Conservation (phyloP, 2,888 invertebrate species). For the Drosophila anomelani region DNA sequence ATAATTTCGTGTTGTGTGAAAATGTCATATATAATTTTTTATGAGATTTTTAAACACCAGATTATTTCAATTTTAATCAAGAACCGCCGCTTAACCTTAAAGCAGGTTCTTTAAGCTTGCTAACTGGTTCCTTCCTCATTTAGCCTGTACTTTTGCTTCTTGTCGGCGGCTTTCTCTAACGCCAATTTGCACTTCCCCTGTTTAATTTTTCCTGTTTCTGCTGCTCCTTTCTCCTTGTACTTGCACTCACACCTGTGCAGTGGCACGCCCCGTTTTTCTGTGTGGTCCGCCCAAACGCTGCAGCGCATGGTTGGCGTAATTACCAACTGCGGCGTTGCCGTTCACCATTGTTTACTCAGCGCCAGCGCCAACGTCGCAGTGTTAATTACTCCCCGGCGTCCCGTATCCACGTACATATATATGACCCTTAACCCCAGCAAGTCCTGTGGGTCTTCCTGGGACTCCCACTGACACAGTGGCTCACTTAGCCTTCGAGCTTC, state of each 20-base stretch:
- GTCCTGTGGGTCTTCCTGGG: constrained; percentile 12
- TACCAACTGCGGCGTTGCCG: constrained; percentile 66
- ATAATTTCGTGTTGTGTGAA: neutral
- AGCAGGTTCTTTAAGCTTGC: neutral
- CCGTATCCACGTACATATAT: constrained; percentile 7
- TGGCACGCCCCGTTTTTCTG: constrained; percentile 50
- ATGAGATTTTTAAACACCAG: neutral
- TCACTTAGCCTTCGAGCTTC: constrained; percentile 61
- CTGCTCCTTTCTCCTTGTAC: constrained; percentile 2
- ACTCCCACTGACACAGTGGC: constrained; percentile 69
- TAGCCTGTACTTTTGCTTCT: neutral
- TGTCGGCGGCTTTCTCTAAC: constrained; percentile 21
- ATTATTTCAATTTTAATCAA: too few relatives aligned
- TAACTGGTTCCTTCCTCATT: constrained; percentile 13
- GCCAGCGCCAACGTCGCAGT: constrained; percentile 66
- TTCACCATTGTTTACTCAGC: constrained; percentile 64
- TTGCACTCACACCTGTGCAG: constrained; percentile 13
- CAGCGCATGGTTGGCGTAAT: constrained; percentile 56
- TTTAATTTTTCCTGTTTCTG: constrained; percentile 26
- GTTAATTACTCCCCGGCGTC: constrained; percentile 73
- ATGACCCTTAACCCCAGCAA: constrained; percentile 11
- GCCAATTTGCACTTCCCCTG: constrained; percentile 37
- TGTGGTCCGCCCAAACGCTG: constrained; percentile 3
- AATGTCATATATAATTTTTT: neutral
- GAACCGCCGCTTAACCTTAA: neutral